These are phyloP conservation scores for Agrotis ipsilon DNA, from an alignment of 2,888 invertebrate species.

Conservation along the genomic window DNA sequence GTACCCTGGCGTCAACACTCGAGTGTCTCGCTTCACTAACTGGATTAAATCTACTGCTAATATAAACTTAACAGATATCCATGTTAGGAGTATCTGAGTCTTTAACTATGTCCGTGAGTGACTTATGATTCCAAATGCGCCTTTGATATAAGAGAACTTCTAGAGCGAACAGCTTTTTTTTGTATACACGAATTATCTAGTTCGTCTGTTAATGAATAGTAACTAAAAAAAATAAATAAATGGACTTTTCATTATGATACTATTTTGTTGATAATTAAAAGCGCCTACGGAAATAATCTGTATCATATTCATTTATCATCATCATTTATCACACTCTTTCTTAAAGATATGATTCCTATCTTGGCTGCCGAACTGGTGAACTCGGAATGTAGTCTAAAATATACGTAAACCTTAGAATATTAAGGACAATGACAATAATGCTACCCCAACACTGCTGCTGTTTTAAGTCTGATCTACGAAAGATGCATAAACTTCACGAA, in stretches of 20 bases:
- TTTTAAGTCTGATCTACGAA: not conserved
- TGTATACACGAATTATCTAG: not conserved
- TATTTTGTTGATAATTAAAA: not conserved
- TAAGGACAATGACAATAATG: too few species aligned
- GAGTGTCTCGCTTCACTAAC: slow-evolving; percentile 66
- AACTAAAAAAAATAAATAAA: not conserved
- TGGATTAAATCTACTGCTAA: slow-evolving; percentile 65
- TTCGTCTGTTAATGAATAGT: too few species aligned
- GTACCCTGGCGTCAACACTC: slow-evolving; percentile 72
- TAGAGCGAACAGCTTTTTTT: not conserved
- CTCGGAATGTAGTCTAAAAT: too few species aligned
- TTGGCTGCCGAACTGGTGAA: too few species aligned
- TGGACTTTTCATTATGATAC: not conserved
- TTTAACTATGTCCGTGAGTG: not conserved
- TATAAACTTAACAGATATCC: slow-evolving; percentile 24
- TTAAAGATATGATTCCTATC: too few species aligned
- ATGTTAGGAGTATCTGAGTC: not conserved
- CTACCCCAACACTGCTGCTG: too few species aligned
- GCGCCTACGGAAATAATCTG: not conserved
- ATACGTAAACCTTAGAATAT: too few species aligned
- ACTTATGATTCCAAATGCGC: not conserved
- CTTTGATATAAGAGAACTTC: not conserved
- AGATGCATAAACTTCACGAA: not conserved
- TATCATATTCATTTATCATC: not conserved
- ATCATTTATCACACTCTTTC: not conserved